Evolutionary conservation across 2,113 vertebrate species (phyloP).

Genomic region (Triplophysa siluroides): DNA sequence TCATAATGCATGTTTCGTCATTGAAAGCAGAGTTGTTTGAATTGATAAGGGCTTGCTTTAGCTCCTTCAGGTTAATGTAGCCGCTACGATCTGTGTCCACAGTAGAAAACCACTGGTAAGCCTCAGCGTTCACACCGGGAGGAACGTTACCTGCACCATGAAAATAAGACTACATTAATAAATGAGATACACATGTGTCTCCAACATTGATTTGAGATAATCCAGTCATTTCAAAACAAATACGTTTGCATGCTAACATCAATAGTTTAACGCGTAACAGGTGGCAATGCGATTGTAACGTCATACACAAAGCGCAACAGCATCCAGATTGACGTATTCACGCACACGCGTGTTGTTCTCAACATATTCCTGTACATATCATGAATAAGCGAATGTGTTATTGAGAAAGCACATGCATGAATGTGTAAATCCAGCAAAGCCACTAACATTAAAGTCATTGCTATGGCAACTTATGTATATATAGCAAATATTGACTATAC

Average conservation of each 20-base stretch:
- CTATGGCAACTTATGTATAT: too few relatives aligned
- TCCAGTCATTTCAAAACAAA: not conserved
- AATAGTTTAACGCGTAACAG: too few relatives aligned
- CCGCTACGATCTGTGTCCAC: conserved; percentile 89
- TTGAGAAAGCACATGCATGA: not conserved
- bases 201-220: not conserved
- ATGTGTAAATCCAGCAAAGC: too few relatives aligned
- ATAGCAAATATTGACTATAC: too few relatives aligned
- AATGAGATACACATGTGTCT: not conserved
- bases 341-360: too few relatives aligned
- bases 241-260: too few relatives aligned
- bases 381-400: too few relatives aligned
- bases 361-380: too few relatives aligned
- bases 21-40: conserved; percentile 93
- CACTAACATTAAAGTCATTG: too few relatives aligned
- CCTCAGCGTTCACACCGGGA: conserved; percentile 84
- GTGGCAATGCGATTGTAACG: too few relatives aligned
- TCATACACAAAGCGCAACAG: too few relatives aligned
- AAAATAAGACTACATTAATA: not conserved
- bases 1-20: conserved; percentile 91
- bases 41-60: conserved; percentile 92
- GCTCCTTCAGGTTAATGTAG: conserved; percentile 87
- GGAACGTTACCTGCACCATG: conserved; percentile 74
- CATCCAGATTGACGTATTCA: too few relatives aligned
- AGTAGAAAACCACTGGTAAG: conserved; percentile 89